Evolutionary conservation across 2,113 vertebrate genomes (phyloP), one percentile per base, ranked within the genome.

Genomic region (Crypturellus undulatus): DNA sequence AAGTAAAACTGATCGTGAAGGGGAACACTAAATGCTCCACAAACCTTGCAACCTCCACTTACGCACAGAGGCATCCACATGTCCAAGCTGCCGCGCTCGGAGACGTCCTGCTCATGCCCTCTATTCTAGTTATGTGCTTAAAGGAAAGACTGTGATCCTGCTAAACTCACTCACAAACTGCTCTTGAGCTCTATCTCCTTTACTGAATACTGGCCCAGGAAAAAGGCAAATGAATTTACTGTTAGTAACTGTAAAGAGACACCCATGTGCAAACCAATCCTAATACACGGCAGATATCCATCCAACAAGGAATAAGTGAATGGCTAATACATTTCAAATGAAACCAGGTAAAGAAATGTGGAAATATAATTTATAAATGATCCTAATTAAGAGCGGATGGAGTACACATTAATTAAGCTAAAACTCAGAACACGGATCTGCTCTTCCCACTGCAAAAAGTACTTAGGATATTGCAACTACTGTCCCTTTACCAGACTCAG

Each of bases 201-300:
- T 71, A 58, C 62, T 51, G 21, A 45, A n/a, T 26, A 22, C 20
- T 34, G 64, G 47, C 67, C 43, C 63, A 80, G 24, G 40, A 78
- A 72, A 71, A 14, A 43, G 42, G 38, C 7, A 43, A 36, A 75
- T 18, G 1, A 79, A 49, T 54, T 75, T 51, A 58, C 30, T 88
- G 49, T 45, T 68, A 12, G 11, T 72, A 34, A 42, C 36, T 22
- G 47, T n/a, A 40, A 62, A 80, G 36, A 0, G 0, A 80, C 22
- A 11, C n/a, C 67, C 36, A 83, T 34, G 12, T 11, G 14, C 84
- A n/a, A 72, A 82, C 69, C 19, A 43, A 34, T 51, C 34, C 43
- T 79, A 38, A 43, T 0, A 0, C 32, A 13, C 63, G 60, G 58
- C 3, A 89, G 18, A 64, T 12, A 43, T 15, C 16, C 4, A 6